Percentiles rank a stretch among this genome's conserved stretches.
Evolutionary conservation across 2,113 vertebrate species (phyloP).

Genomic region (Turnix velox): DNA sequence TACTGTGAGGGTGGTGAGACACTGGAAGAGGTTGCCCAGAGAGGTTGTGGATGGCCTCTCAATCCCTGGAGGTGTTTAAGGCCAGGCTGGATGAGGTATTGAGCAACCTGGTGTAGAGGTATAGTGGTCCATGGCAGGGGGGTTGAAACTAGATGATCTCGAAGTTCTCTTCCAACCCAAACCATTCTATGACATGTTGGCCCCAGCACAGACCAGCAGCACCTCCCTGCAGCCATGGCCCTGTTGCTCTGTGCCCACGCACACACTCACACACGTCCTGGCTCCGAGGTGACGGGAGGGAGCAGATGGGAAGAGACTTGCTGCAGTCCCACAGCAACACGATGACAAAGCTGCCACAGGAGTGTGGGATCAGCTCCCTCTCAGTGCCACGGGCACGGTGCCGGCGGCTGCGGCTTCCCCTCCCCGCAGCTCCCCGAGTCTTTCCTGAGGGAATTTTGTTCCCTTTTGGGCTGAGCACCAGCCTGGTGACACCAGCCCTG

Average conservation of each 20-base stretch:
- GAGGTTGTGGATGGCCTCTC: no score
- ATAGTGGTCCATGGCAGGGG: no score
- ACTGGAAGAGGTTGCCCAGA: no score
- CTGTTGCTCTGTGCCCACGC: background rate
- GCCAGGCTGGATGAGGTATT: no score
- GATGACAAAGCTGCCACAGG: background rate
- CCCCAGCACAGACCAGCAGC: no score
- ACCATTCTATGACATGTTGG: no score
- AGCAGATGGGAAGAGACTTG: conserved; percentile 55
- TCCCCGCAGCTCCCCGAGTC: background rate
- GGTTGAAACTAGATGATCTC: no score
- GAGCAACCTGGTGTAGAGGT: no score
- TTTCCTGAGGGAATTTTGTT: background rate
- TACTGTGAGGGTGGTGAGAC: no score
- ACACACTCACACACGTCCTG: background rate
- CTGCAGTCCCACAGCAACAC: background rate
- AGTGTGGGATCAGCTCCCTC: background rate
- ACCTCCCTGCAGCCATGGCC: background rate
- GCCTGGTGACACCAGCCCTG: background rate
- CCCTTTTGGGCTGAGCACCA: background rate
- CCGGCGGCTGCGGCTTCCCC: background rate
- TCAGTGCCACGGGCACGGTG: background rate
- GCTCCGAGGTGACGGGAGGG: background rate
- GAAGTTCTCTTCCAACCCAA: no score
- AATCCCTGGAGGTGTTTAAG: no score